Percentiles rank a stretch among this genome's conserved stretches.
Conservation (phyloP, 64 coral and sea anemone genomes). For the Cladopsammia gracilis region DNA sequence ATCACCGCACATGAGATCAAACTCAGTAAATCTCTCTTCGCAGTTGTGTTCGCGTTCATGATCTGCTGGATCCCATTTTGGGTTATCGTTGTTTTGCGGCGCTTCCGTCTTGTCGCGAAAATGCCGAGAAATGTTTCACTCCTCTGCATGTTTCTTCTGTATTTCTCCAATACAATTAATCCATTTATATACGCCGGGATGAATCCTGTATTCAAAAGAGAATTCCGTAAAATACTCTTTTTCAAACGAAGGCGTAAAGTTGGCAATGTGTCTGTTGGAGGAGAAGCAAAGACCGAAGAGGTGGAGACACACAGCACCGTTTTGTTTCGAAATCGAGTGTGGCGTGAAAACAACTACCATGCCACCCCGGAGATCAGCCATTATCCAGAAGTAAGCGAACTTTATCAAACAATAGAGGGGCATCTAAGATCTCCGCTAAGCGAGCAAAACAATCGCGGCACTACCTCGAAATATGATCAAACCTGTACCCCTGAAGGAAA, state of each 20-base stretch:
- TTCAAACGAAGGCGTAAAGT: background rate
- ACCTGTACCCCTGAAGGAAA: too few species aligned
- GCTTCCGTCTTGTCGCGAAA: background rate
- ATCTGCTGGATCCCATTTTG: conserved; percentile 46
- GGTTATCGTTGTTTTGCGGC: conserved; percentile 34
- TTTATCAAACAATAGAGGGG: background rate
- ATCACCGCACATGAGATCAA: conserved; percentile 37
- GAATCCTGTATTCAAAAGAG: conserved; percentile 34
- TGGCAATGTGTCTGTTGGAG: background rate
- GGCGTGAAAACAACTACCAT: background rate
- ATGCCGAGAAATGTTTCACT: conserved; percentile 25
- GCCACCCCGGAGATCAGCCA: background rate
- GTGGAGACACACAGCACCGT: background rate
- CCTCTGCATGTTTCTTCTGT: conserved; percentile 40
- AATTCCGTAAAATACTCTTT: conserved; percentile 10
- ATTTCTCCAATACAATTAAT: conserved; percentile 47
- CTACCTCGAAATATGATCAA: too few species aligned
- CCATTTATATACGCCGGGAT: conserved; percentile 55
- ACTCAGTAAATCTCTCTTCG: conserved; percentile 38
- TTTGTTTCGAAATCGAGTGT: background rate
- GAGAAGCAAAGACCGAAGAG: background rate
- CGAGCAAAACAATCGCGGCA: too few species aligned
- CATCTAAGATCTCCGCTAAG: background rate
- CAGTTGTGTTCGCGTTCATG: conserved; percentile 43
- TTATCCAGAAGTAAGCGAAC: background rate